Conservation (phyloP, 2,113 vertebrate species). For the Numida meleagris region DNA sequence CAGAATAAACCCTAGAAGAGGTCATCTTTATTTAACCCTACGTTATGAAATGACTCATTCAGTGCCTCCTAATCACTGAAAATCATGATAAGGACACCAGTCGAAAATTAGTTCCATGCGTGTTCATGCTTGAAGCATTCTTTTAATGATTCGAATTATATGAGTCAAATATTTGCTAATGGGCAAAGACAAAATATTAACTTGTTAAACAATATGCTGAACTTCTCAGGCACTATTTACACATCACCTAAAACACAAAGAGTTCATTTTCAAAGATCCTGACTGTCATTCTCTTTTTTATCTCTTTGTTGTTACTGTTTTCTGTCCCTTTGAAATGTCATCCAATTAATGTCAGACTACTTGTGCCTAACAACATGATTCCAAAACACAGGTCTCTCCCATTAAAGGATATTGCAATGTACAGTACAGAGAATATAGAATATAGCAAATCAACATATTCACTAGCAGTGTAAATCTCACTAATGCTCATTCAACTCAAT, state of each 20-base stretch:
- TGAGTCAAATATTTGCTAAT: slow-evolving; percentile 64
- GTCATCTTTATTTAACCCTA: slow-evolving; percentile 57
- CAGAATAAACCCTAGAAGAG: background rate
- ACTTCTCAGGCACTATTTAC: background rate
- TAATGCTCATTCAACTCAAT: background rate
- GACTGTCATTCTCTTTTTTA: background rate
- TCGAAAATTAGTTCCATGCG: slow-evolving; percentile 46
- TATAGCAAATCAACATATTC: background rate
- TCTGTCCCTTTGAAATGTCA: background rate
- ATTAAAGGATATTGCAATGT: background rate
- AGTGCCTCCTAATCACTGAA: background rate
- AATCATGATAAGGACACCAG: slow-evolving; percentile 16
- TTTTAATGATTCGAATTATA: slow-evolving; percentile 43
- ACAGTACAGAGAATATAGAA: background rate
- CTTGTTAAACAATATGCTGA: slow-evolving; percentile 30
- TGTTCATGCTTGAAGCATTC: background rate
- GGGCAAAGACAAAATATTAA: slow-evolving; percentile 56
- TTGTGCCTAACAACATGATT: background rate
- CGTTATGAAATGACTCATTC: slow-evolving; percentile 43
- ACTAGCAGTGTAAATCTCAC: background rate
- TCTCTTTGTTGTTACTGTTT: background rate
- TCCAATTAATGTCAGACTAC: background rate
- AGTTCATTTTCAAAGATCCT: background rate
- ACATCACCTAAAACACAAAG: background rate
- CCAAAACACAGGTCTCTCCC: background rate